Evolutionary conservation across 1,140 invertebrate genomes (phyloP).

Genomic region (Solen grandis): DNA sequence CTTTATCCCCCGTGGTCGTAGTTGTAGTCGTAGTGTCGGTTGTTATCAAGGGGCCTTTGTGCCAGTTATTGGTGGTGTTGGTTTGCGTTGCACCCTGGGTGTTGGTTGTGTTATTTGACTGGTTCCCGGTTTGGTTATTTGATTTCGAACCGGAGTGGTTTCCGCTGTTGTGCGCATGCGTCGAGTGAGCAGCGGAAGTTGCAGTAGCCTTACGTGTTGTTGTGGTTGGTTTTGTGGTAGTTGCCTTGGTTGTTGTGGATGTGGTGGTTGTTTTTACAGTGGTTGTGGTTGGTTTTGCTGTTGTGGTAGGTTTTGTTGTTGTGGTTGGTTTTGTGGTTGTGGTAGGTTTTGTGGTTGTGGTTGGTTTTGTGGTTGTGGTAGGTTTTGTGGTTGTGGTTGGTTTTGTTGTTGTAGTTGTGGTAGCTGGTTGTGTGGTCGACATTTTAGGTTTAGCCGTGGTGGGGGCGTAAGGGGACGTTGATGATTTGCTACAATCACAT

Average conservation of each 20-base stretch:
- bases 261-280: not conserved
- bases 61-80: slow-evolving; percentile 17
- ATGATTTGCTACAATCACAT: slow-evolving; percentile 20
- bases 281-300: slow-evolving; percentile 6
- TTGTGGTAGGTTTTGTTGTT: not conserved
- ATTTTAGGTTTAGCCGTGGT: not conserved
- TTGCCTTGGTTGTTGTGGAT: not conserved
- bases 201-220: slow-evolving; percentile 2
- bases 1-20: slow-evolving; percentile 39
- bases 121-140: slow-evolving; percentile 6
- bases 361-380: not conserved
- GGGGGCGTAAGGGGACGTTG: not conserved
- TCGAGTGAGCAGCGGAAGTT: not conserved
- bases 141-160: slow-evolving; percentile 9
- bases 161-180: not conserved
- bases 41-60: slow-evolving; percentile 21
- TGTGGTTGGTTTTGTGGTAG: not conserved
- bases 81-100: not conserved
- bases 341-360: not conserved
- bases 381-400: not conserved
- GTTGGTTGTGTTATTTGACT: not conserved
- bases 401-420: not conserved
- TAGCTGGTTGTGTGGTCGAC: not conserved
- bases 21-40: slow-evolving; percentile 22
- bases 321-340: not conserved